phyloP scores from a whole-genome alignment of 1,140 invertebrate species.

The Gryon sp. region DNA sequence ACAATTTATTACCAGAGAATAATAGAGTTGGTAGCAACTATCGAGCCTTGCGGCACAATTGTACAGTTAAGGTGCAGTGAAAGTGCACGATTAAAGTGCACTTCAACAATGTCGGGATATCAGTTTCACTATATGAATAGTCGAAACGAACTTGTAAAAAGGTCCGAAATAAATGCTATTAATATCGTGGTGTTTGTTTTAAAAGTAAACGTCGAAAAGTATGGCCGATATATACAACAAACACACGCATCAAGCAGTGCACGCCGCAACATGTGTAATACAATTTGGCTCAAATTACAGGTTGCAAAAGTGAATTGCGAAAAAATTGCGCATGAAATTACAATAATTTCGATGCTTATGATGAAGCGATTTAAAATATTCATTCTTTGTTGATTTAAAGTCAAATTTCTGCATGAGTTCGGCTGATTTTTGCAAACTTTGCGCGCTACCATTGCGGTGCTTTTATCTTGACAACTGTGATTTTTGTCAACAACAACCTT shows the following conservation, averaged over 20 bases:
- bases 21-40: slow-evolving; percentile 15
- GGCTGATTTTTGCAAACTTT: not conserved
- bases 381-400: slow-evolving; percentile 52
- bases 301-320: slow-evolving; percentile 46
- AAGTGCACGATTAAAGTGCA: slow-evolving; percentile 22
- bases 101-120: slow-evolving; percentile 17
- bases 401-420: not conserved
- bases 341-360: slow-evolving; percentile 49
- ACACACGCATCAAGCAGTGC: slow-evolving; percentile 1
- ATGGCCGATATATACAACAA: not conserved
- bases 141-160: slow-evolving; percentile 24
- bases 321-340: slow-evolving; percentile 49
- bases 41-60: slow-evolving; percentile 14
- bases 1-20: slow-evolving; percentile 29
- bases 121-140: slow-evolving; percentile 46
- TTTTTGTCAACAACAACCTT: slow-evolving; percentile 33
- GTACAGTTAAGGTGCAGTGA: slow-evolving; percentile 20
- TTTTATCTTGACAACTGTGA: slow-evolving; percentile 36
- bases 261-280: slow-evolving; percentile 32
- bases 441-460: slow-evolving; percentile 10
- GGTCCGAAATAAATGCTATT: slow-evolving; percentile 2
- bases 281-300: slow-evolving; percentile 51
- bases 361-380: slow-evolving; percentile 56
- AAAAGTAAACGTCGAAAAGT: slow-evolving; percentile 3
- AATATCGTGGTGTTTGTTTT: slow-evolving; percentile 25